phyloP scores from a whole-genome alignment of 23 tunicate species.

The Trididemnum clinides region DNA sequence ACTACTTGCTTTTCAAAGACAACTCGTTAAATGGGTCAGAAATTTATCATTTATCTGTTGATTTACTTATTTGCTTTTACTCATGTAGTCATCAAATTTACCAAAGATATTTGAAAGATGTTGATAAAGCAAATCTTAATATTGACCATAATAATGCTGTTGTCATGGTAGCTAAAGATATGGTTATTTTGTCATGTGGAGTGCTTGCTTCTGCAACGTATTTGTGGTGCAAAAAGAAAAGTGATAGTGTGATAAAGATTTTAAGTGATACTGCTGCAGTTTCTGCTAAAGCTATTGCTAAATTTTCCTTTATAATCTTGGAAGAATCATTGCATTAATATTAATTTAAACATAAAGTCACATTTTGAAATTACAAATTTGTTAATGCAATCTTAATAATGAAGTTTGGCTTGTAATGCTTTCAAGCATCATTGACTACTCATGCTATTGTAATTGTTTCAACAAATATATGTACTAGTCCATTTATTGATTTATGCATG shows the following conservation, averaged over 20 bases:
- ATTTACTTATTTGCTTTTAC: conserved; percentile 25
- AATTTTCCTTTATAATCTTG: neutral
- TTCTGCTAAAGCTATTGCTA: neutral
- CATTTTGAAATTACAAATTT: too few species aligned
- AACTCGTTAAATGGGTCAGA: neutral
- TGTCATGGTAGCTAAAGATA: neutral
- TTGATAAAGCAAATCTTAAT: neutral
- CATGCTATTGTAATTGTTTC: too few species aligned
- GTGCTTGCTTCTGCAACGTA: conserved; percentile 1
- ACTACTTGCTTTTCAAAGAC: neutral
- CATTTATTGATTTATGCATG: too few species aligned
- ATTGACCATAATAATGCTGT: neutral
- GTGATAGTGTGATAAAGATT: conserved; percentile 17
- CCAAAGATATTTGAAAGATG: neutral
- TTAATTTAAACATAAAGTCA: too few species aligned
- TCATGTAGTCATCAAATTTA: conserved; percentile 10
- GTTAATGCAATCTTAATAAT: too few species aligned
- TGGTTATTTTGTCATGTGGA: conserved; percentile 17
- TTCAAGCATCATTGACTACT: too few species aligned
- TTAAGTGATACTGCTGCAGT: neutral
- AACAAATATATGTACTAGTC: too few species aligned
- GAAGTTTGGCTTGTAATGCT: too few species aligned
- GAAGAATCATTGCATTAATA: conserved; percentile 15
- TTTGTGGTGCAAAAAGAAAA: neutral
- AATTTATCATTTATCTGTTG: neutral